Evolutionary conservation across 2,797 vertebrate species (phyloP), one percentile per base, ranked within the genome.

Genomic region (Erethizon dorsatum): DNA sequence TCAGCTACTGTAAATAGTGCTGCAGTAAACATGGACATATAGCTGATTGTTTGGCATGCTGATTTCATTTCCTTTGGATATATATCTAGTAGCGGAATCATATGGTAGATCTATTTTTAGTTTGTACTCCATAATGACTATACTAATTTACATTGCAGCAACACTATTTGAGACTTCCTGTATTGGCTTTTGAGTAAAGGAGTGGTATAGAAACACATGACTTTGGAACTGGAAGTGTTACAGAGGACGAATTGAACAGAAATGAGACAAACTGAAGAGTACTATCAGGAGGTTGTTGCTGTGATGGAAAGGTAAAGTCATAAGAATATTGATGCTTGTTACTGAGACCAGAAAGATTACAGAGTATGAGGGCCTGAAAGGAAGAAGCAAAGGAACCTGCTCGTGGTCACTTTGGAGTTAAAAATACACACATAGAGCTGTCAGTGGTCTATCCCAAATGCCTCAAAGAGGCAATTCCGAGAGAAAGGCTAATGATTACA

Each of bases 181-280:
- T 33, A 24, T 41, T 73, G 18, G 6, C 57, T 82, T 83, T 93
- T 79, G 69, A 97, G 61, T 82, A 69, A 91, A 85, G 13, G 28
- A 90, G 54, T 56, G 10, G 67, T 56, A 24, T n/a, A 90, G 37
- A 85, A 93, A 80, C 69, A 54, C 7, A 41, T 12, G 12, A 41
- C 28, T 92, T 97, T 94, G 84, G 52, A 85, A 80, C 50, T 77
- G 24, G 47, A 63, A 86, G 28, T 61, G 20, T 94, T 63, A 57
- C 33, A 50, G 61, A 88, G 6, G 47, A 75, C 26, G 79, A 88
- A 61, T 31, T 50, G 57, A 69, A 78, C 71, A 94, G 47, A 92
- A 83, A 75, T 41, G 54, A 83, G 28, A 77, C 77, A 80, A 83
- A 71, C 6, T 80, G 47, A 83, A 90, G 63, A 90, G 47, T 80